These are phyloP conservation scores for Notarius lentiginosus DNA, from an alignment of 2,113 vertebrate species.

Conservation along the genomic window DNA sequence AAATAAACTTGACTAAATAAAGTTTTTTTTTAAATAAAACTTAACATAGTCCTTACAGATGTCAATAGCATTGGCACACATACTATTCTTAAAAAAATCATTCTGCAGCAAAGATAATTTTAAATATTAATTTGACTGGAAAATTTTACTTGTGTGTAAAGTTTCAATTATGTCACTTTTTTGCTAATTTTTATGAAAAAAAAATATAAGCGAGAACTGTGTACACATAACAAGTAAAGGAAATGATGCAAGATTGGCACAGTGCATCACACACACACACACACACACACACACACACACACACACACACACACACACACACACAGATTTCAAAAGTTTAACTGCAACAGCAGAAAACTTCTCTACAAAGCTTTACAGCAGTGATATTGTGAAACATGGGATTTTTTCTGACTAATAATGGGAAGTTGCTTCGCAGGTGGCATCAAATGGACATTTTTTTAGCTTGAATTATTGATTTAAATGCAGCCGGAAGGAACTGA, in stretches of 20 bases:
- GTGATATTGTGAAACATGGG: neutral
- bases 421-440: slow-evolving; percentile 59
- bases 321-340: neutral
- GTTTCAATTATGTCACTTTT: too few relatives aligned
- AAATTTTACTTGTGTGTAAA: too few relatives aligned
- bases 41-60: too few relatives aligned
- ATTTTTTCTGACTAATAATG: neutral
- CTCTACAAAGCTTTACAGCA: neutral
- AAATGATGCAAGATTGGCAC: neutral
- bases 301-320: neutral
- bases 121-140: too few relatives aligned
- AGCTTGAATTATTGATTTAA: slow-evolving; percentile 75
- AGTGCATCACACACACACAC: neutral
- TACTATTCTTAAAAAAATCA: too few relatives aligned
- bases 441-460: slow-evolving; percentile 59
- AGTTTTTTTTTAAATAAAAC: too few relatives aligned
- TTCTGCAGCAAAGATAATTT: too few relatives aligned
- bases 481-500: slow-evolving; percentile 63
- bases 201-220: neutral
- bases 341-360: neutral
- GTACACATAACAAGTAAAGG: neutral
- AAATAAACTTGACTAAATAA: too few relatives aligned
- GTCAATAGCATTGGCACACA: too few relatives aligned
- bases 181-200: neutral
- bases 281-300: neutral